A percentile compares a stretch with the other conserved stretches of the same genome.
phyloP scores from a whole-genome alignment of 2,888 invertebrate genomes.

The Rhopalosiphum nymphaeae region DNA sequence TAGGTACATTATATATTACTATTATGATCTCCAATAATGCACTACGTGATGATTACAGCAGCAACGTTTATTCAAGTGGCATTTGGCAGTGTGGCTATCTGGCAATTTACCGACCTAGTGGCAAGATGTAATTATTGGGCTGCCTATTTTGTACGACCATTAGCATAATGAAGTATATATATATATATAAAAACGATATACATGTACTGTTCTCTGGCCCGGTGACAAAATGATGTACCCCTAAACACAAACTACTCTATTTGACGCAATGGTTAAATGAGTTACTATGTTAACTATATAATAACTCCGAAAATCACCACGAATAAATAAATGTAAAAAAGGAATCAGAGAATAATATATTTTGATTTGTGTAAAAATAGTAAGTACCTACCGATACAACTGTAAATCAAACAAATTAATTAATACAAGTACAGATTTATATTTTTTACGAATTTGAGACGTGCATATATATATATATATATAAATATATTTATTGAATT shows the following conservation, averaged over 20 bases:
- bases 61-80: neutral
- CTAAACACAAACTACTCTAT: neutral
- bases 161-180: constrained; percentile 31
- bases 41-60: neutral
- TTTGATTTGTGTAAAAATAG: neutral
- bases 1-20: neutral
- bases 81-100: constrained; percentile 16
- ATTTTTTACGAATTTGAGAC: neutral
- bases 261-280: neutral
- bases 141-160: constrained; percentile 35
- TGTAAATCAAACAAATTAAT: neutral
- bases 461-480: neutral
- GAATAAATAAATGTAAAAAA: neutral
- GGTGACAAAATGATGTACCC: constrained; percentile 20
- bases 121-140: constrained; percentile 26
- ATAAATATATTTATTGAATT: neutral
- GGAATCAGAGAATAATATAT: neutral
- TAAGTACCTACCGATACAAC: neutral
- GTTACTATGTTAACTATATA: neutral
- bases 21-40: neutral
- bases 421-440: neutral
- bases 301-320: neutral
- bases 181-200: neutral
- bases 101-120: neutral
- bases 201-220: neutral